Conservation (phyloP, 2,888 invertebrate species). For the Eretmocerus hayati region DNA sequence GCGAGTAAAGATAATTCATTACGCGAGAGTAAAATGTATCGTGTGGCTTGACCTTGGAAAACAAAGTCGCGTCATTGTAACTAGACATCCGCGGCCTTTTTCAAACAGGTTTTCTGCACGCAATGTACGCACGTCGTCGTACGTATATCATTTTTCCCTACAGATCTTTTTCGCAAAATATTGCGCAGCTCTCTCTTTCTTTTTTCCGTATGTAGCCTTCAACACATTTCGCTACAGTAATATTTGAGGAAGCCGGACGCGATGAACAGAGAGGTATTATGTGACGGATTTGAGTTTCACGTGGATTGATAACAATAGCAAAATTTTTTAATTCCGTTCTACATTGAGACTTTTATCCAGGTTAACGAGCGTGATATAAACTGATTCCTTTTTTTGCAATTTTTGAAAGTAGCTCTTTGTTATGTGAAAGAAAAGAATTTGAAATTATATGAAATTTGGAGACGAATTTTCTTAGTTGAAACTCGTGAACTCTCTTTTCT, state of each 20-base stretch:
- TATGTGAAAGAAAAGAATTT: too few species aligned
- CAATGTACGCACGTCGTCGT: neutral
- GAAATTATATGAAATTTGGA: too few species aligned
- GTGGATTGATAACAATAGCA: too few species aligned
- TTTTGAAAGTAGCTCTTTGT: too few species aligned
- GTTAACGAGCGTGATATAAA: too few species aligned
- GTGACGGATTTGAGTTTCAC: constrained; percentile 4
- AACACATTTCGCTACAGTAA: too few species aligned
- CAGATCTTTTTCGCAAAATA: neutral
- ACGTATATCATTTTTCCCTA: constrained; percentile 12
- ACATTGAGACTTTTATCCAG: too few species aligned
- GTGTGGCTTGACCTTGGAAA: neutral
- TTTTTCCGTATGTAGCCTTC: neutral
- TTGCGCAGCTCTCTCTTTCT: neutral
- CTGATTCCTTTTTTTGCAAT: too few species aligned
- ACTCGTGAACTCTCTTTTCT: too few species aligned
- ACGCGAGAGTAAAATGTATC: neutral
- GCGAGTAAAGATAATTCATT: neutral
- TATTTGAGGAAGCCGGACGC: neutral
- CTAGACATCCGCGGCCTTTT: neutral
- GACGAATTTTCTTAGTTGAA: too few species aligned
- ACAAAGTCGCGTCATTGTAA: neutral
- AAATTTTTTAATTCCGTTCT: too few species aligned
- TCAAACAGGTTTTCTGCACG: neutral
- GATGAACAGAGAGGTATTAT: neutral